Evolutionary conservation across 2,888 invertebrate species (phyloP), one percentile per base, ranked within the genome.

Genomic region (Drosophila ochracea): DNA sequence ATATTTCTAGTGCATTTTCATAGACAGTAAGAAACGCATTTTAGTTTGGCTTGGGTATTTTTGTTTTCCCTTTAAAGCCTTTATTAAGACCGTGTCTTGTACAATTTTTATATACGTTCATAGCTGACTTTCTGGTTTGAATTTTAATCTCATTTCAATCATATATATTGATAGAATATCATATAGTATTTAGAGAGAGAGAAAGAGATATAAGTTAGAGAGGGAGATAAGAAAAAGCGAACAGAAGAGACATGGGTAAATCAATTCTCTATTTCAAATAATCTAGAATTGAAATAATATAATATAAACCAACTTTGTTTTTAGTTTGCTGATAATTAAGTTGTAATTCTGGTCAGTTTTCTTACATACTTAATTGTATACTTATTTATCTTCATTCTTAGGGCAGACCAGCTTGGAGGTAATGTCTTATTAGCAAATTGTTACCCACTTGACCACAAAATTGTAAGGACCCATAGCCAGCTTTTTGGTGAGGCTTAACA

Each of bases 401-500:
- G 9, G 47, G 16, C 2, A 5, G n/a, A 4, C 4, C 47, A 25
- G 25, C 25, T 47, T 25, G 2, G 9, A 9, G 7, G 0, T 28
- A 9, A n/a, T 13, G 25, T 25, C 3, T 25, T n/a, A 11, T 19
- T 0, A 1, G 13, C 3, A 3, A 41, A 9, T n/a, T 39, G 43
- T 21, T 47, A 25, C 7, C 4, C 31, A 25, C 1, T 6, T 19
- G 3, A 16, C n/a, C 13, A 5, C 11, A 16, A n/a, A 52, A 54
- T 31, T 25, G 9, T 9, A 39, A 28, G 49, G 39, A 71, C 70
- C 49, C 65, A 37, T 13, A 13, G 3, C 0, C 33, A n/a, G 28
- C n/a, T 1, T 28, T 28, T 35, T 28, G 30, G 4, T 28, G 21
- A 31, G 31, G 54, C 16, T 76, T 55, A 21, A 47, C 64, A 53